Evolutionary conservation across 2,797 vertebrate species (phyloP), one percentile per base, ranked within the genome.

Genomic region (Bovichtus variegatus): DNA sequence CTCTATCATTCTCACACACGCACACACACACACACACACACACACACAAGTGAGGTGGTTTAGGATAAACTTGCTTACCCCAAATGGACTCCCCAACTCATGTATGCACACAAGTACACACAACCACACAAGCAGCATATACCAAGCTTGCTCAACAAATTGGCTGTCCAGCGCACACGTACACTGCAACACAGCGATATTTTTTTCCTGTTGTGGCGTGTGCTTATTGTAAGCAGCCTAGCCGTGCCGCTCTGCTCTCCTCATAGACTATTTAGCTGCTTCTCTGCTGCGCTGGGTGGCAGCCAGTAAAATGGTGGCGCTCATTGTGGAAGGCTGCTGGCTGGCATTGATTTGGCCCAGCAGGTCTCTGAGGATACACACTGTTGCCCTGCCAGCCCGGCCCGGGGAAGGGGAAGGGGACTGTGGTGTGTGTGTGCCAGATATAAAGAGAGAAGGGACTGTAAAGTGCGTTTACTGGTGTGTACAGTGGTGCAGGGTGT

Each of bases 291-390:
- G 53, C 83, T 91, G 91, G 90, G 82, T 61, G 74, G 79, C 83
- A 84, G 90, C 91, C 92, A 93, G 91, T 86, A 74, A 93, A 91
- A 92, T 89, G 91, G 91, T 91, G 88, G 91, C 76, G 76, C 82
- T 91, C 81, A 86, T 85, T 90, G 89, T 88, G 80, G 78, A 91
- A 84, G 83, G 87, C 89, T 90, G 90, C 87, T 91, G 92, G 90
- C 90, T 90, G 88, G 89, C 89, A 93, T 92, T 93, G 93, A 94
- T 94, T 93, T 91, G 89, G 88, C 88, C 88, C 92, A 86, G 87
- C 87, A 43, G 86, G 83, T 91, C 87, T 87, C 91, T 80, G 81
- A 89, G 91, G 89, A 91, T 84, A 76, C 84, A 87, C 88, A 84
- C 88, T 87, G 84, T 73, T 85, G 81, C 81, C 85, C 85, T 78